Evolutionary conservation across 2,113 vertebrate genomes (phyloP).

Genomic region (Campylorhamphus procurvoides): DNA sequence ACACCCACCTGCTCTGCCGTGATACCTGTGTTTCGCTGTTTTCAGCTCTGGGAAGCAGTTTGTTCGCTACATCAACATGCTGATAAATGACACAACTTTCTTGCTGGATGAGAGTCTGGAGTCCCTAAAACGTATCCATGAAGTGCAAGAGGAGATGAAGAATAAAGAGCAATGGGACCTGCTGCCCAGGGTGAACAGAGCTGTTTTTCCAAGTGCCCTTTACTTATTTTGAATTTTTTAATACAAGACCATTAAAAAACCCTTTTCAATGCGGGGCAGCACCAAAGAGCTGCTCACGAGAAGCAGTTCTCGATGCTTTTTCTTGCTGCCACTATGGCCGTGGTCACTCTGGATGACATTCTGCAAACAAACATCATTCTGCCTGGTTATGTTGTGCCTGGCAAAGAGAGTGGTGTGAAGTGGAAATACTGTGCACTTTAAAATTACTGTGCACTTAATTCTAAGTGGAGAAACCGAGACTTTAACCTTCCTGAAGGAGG

Average conservation of each 20-base stretch:
- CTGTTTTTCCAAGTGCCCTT: conserved; percentile 15
- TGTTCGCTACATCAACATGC: conserved; percentile 99
- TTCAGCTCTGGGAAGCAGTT: conserved; percentile 97
- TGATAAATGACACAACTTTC: conserved; percentile 99
- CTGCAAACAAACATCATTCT: neutral
- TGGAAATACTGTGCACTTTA: neutral
- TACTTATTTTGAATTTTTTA: neutral
- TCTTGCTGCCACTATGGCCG: neutral
- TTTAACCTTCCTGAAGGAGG: conserved; percentile 26
- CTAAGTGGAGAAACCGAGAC: neutral
- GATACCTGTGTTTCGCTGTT: neutral
- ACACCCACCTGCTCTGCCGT: neutral
- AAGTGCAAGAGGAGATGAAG: conserved; percentile 99
- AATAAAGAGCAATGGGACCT: conserved; percentile 98
- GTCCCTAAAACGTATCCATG: conserved; percentile 97
- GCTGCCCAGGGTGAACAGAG: conserved; percentile 88
- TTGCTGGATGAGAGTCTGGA: conserved; percentile 96
- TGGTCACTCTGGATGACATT: neutral
- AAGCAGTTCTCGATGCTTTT: neutral
- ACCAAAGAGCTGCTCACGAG: neutral
- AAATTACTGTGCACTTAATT: neutral
- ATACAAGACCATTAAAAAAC: neutral
- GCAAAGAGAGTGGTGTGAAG: neutral
- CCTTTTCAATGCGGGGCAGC: neutral
- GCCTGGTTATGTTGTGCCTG: neutral